Conservation (phyloP, 1,140 invertebrate genomes). For the Bombyx mandarina region DNA sequence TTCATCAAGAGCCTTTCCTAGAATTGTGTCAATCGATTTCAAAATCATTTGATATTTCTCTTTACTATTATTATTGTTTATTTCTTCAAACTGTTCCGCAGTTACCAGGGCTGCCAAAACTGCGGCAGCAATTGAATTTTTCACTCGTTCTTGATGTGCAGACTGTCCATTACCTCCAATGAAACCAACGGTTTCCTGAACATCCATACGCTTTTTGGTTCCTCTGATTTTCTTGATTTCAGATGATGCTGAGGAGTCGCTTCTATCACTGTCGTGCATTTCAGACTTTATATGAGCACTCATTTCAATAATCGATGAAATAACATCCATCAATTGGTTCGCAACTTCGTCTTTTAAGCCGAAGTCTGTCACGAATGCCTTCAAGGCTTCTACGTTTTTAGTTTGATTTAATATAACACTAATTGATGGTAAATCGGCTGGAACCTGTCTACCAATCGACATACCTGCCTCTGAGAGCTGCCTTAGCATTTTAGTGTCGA, state of each 20-base stretch:
- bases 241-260: constrained; percentile 18
- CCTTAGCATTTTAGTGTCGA: constrained; percentile 77
- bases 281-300: constrained; percentile 61
- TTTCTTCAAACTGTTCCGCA: constrained; percentile 62
- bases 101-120: constrained; percentile 72
- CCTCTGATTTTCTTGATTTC: constrained; percentile 35
- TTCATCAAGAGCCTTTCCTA: constrained; percentile 59
- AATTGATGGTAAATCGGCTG: constrained; percentile 74
- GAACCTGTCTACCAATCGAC: constrained; percentile 77
- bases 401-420: constrained; percentile 75
- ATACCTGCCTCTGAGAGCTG: constrained; percentile 80
- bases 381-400: constrained; percentile 61
- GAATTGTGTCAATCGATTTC: constrained; percentile 71
- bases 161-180: constrained; percentile 30
- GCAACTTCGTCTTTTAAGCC: constrained; percentile 68
- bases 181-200: constrained; percentile 22
- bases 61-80: constrained; percentile 65
- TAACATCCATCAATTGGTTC: constrained; percentile 68
- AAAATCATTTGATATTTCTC: constrained; percentile 71
- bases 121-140: constrained; percentile 71
- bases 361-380: constrained; percentile 66
- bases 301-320: constrained; percentile 68
- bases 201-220: constrained; percentile 38
- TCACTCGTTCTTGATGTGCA: constrained; percentile 59
- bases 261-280: constrained; percentile 37